Percentiles rank a stretch among this genome's conserved stretches.
phyloP scores from a whole-genome alignment of 2,113 vertebrate genomes.

The Chlorocebus sabaeus region DNA sequence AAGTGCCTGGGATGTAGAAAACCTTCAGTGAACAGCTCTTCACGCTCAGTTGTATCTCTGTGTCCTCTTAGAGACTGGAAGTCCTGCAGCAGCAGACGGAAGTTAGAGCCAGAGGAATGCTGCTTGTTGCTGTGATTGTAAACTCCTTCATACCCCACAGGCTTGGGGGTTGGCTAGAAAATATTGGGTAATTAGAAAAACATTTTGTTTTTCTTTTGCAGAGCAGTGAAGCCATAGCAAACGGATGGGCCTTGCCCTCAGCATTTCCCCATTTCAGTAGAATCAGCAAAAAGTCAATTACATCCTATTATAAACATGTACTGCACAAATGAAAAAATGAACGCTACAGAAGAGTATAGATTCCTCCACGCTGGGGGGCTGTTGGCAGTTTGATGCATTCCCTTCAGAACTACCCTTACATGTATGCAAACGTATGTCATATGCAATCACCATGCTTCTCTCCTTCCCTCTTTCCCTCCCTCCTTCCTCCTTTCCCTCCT shows the following conservation, averaged over 20 bases:
- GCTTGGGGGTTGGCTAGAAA: not conserved
- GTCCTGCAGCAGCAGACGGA: no score
- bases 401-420: not conserved
- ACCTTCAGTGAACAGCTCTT: not conserved
- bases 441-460: no score
- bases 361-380: not conserved
- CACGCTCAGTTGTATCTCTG: rapidly evolving
- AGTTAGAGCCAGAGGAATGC: not conserved
- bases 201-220: not conserved
- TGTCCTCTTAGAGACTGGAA: not conserved
- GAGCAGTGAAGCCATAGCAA: not conserved
- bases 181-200: not conserved
- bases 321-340: not conserved
- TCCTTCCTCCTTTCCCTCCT: no score
- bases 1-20: not conserved
- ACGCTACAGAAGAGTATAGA: not conserved
- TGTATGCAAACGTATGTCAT: rapidly evolving
- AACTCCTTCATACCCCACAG: not conserved
- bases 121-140: not conserved
- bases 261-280: not conserved
- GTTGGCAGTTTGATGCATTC: not conserved
- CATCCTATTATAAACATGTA: not conserved
- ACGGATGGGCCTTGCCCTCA: not conserved
- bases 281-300: slow-evolving; percentile 35
- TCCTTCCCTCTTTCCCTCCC: no score